Evolutionary conservation across 2,888 invertebrate genomes (phyloP).

Genomic region (Drosophila nigricruria): DNA sequence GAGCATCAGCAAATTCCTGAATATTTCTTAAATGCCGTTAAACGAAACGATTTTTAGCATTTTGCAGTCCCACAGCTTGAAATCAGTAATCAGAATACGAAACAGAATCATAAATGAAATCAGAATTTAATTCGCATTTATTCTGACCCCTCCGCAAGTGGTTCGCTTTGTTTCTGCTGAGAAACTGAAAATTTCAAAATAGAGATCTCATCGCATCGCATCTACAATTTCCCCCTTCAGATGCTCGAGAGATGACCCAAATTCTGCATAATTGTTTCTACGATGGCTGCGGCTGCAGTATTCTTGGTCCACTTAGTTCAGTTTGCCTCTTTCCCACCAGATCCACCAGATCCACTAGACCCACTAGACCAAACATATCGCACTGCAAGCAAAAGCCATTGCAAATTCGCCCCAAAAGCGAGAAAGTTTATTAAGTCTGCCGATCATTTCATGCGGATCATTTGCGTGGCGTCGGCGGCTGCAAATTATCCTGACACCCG

Average conservation of each 20-base stretch:
- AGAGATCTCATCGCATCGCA: constrained; percentile 61
- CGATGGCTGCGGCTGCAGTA: constrained; percentile 36
- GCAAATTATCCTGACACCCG: constrained; percentile 77
- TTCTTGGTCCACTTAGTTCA: constrained; percentile 36
- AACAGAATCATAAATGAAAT: constrained; percentile 58
- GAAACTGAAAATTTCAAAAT: constrained; percentile 31
- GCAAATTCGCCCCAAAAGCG: constrained; percentile 57
- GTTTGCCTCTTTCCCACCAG: constrained; percentile 45
- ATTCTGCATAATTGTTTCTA: constrained; percentile 73
- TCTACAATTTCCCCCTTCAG: constrained; percentile 37
- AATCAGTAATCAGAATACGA: constrained; percentile 35
- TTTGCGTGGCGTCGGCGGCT: constrained; percentile 69
- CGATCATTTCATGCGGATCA: constrained; percentile 68
- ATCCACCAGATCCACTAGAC: constrained; percentile 17
- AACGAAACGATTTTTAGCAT: constrained; percentile 42
- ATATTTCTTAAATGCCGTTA: constrained; percentile 55
- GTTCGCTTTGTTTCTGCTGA: constrained; percentile 50
- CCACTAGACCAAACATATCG: constrained; percentile 42
- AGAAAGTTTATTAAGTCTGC: constrained; percentile 72
- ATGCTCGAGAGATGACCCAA: constrained; percentile 69
- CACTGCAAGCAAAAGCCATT: constrained; percentile 43
- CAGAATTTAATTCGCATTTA: constrained; percentile 66
- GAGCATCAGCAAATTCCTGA: constrained; percentile 21
- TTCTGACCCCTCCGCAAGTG: constrained; percentile 43
- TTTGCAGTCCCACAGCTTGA: constrained; percentile 49